Conservation (phyloP, 1,140 invertebrate genomes). For the Pentalonia nigronervosa region DNA sequence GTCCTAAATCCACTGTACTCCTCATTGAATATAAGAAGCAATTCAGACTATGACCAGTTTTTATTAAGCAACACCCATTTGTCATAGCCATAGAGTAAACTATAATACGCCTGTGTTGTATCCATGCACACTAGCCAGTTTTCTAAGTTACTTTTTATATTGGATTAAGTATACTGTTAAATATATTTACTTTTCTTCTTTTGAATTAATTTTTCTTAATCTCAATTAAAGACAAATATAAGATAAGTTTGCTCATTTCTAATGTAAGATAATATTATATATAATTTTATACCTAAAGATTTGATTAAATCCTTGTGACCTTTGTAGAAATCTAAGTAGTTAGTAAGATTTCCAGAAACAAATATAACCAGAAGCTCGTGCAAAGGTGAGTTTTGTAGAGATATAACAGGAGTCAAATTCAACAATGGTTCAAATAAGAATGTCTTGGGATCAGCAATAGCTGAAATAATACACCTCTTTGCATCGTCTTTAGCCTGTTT, state of each 20-base stretch:
- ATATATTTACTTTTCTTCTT: too few relatives aligned
- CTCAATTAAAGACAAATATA: too few relatives aligned
- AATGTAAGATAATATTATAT: neutral
- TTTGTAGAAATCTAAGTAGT: conserved; percentile 91
- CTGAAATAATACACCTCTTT: conserved; percentile 93
- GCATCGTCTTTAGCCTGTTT: conserved; percentile 96
- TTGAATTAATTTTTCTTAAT: too few relatives aligned
- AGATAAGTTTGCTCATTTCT: neutral
- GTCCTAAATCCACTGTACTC: too few relatives aligned
- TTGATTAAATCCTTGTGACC: conserved; percentile 93
- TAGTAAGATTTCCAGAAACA: conserved; percentile 89
- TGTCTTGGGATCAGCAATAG: conserved; percentile 91
- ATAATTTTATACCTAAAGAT: conserved; percentile 73
- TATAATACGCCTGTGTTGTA: too few relatives aligned
- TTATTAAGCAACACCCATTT: too few relatives aligned
- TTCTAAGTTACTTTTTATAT: too few relatives aligned
- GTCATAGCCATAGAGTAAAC: too few relatives aligned
- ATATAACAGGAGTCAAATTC: conserved; percentile 91
- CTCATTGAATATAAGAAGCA: too few relatives aligned
- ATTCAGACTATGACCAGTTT: too few relatives aligned
- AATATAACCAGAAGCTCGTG: conserved; percentile 96
- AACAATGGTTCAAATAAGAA: conserved; percentile 94
- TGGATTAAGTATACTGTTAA: too few relatives aligned
- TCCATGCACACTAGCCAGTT: too few relatives aligned
- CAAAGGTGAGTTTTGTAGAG: conserved; percentile 94